Percentiles rank a stretch among this genome's conserved stretches.
phyloP scores from a whole-genome alignment of 1,140 invertebrate species.

The Popillia japonica region DNA sequence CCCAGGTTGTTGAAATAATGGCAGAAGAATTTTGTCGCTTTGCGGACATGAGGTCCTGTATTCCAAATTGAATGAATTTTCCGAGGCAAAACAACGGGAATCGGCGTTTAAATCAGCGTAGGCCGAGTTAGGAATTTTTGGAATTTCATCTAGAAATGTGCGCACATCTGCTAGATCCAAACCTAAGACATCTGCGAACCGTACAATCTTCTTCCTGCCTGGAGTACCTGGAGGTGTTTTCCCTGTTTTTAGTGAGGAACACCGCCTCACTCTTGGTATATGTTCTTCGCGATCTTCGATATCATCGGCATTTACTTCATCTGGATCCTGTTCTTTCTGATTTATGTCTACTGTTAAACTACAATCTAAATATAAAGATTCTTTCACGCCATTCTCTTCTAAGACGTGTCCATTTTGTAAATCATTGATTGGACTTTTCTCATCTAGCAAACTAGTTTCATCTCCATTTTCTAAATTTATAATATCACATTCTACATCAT shows the following conservation, averaged over 20 bases:
- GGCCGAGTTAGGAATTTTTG: conserved; percentile 85
- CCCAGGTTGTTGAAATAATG: conserved; percentile 85
- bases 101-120: conserved; percentile 75
- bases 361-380: conserved; percentile 35
- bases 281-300: conserved; percentile 57
- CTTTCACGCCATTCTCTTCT: neutral
- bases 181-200: conserved; percentile 94
- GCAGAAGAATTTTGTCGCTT: conserved; percentile 69
- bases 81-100: conserved; percentile 58
- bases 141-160: conserved; percentile 89
- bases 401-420: neutral
- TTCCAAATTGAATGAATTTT: conserved; percentile 40
- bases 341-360: conserved; percentile 37
- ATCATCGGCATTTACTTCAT: conserved; percentile 13
- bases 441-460: neutral
- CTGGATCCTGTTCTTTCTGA: conserved; percentile 26
- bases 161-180: conserved; percentile 91
- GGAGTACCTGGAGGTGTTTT: conserved; percentile 92
- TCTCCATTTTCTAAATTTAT: neutral
- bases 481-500: conserved; percentile 27
- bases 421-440: neutral
- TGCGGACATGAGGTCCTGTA: conserved; percentile 36
- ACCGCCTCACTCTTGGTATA: conserved; percentile 74
- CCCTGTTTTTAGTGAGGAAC: conserved; percentile 87
- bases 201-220: conserved; percentile 90